phyloP scores from a whole-genome alignment of 2,113 vertebrate species.

The Dryoscopus gambensis region DNA sequence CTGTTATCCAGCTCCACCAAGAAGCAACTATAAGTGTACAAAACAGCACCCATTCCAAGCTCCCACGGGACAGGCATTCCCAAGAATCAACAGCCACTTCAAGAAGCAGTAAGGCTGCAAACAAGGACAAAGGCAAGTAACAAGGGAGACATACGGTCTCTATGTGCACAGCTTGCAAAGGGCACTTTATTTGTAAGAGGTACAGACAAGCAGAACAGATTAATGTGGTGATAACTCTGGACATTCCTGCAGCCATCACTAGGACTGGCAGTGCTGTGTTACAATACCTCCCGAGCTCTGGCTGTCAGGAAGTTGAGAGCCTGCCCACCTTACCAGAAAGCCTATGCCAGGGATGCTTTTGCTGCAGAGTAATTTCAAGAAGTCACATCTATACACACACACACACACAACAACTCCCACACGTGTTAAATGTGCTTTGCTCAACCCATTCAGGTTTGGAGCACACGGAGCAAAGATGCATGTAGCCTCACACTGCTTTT shows the following conservation, averaged over 20 bases:
- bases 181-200: not conserved
- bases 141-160: fast-evolving
- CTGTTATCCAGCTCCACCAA: not conserved
- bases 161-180: not conserved
- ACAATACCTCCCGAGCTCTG: not conserved
- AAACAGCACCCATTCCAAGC: not conserved
- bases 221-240: not conserved
- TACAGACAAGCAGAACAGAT: not conserved
- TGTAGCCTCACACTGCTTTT: not conserved
- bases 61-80: fast-evolving
- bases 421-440: not conserved
- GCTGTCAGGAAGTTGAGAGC: not conserved
- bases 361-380: not conserved
- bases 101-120: not conserved
- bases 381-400: not conserved
- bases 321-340: not conserved
- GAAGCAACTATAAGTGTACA: not conserved
- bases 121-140: not conserved
- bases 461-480: not conserved
- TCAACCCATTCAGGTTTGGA: not conserved
- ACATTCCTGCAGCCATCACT: not conserved
- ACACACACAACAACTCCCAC: not conserved
- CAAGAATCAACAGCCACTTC: not conserved
- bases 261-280: not conserved
- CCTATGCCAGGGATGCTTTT: not conserved